A percentile compares a stretch with the other conserved stretches of the same genome.
phyloP scores from a whole-genome alignment of 2,113 vertebrate genomes.

The Ceyx cyanopectus region DNA sequence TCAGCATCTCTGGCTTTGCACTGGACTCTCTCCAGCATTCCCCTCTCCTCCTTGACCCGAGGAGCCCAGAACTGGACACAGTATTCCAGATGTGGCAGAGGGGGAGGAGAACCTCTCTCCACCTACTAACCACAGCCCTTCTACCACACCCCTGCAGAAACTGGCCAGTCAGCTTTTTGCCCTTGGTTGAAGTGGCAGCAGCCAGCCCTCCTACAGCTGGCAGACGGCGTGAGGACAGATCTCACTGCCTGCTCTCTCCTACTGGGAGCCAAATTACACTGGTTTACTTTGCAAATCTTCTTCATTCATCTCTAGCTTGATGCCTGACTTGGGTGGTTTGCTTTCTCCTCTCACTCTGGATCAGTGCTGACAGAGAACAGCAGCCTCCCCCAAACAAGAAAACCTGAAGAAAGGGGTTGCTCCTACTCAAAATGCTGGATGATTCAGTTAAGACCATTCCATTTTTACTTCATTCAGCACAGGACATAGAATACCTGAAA shows the following conservation, averaged over 20 bases:
- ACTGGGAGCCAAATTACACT: fast-evolving
- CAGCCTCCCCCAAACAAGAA: background rate
- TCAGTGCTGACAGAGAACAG: background rate
- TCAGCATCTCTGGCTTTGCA: too few species aligned
- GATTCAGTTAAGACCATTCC: background rate
- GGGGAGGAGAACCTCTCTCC: too few species aligned
- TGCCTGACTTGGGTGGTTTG: background rate
- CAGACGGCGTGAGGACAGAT: background rate
- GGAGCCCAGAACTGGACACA: too few species aligned
- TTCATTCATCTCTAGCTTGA: background rate
- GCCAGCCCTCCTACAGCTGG: background rate
- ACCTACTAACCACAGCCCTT: too few species aligned
- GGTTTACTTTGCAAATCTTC: background rate
- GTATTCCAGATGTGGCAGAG: too few species aligned
- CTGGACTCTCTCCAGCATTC: too few species aligned
- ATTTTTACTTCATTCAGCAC: background rate
- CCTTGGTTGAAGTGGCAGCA: background rate
- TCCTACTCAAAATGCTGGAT: fast-evolving
- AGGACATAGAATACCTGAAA: background rate
- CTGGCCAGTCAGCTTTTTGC: background rate
- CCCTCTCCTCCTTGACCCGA: too few species aligned
- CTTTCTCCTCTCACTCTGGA: background rate
- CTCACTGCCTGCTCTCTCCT: background rate
- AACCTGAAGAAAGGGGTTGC: background rate
- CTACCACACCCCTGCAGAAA: background rate